Conservation (phyloP, 2,113 vertebrate species). For the Sylvia atricapilla region DNA sequence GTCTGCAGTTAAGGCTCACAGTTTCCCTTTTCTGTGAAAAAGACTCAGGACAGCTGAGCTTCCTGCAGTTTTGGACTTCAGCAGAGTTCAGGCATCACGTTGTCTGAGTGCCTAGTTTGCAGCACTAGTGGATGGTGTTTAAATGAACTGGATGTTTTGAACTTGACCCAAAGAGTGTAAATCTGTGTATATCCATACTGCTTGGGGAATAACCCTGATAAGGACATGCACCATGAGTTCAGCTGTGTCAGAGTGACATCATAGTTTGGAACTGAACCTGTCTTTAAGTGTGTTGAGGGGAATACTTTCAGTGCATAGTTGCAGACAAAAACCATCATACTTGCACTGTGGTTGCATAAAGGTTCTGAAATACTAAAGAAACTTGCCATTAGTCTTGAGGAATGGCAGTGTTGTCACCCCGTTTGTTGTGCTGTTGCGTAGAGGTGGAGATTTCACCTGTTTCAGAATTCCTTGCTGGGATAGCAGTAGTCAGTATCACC, state of each 20-base stretch:
- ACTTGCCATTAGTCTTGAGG: background rate
- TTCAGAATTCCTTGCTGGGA: background rate
- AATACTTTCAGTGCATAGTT: background rate
- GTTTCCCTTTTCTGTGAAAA: background rate
- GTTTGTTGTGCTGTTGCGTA: background rate
- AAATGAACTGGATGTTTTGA: background rate
- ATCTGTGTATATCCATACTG: background rate
- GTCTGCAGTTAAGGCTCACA: background rate
- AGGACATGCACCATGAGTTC: background rate
- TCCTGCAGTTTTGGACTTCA: background rate
- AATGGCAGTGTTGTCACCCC: background rate
- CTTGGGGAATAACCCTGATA: background rate
- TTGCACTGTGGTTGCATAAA: background rate
- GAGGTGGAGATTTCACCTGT: background rate
- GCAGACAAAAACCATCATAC: background rate
- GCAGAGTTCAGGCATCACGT: background rate
- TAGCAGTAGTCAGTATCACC: accelerated
- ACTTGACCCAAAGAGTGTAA: background rate
- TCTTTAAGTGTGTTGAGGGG: background rate
- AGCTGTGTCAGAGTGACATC: background rate
- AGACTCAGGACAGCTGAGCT: background rate
- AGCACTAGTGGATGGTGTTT: background rate
- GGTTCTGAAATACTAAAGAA: background rate
- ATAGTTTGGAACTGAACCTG: background rate
- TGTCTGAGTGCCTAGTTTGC: background rate